Conservation (phyloP, 2,888 invertebrate genomes). For the Choreutis nemorana region DNA sequence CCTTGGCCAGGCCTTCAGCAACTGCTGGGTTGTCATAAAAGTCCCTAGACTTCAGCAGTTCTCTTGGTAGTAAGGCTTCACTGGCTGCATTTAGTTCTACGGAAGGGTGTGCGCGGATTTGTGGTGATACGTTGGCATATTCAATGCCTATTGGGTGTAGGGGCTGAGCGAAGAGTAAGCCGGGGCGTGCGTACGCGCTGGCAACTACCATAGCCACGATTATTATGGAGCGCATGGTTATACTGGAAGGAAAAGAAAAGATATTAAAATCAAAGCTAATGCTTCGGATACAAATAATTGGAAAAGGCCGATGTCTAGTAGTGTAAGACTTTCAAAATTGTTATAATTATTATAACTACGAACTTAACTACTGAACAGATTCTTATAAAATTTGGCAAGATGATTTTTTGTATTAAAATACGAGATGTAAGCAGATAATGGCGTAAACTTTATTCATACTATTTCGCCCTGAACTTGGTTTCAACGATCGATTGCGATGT, state of each 20-base stretch:
- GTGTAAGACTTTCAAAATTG: too few relatives aligned
- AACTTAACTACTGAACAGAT: too few relatives aligned
- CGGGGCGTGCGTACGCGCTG: conserved; percentile 49
- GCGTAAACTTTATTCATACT: too few relatives aligned
- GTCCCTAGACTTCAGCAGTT: conserved; percentile 69
- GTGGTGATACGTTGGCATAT: conserved; percentile 43
- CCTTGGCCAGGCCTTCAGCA: conserved; percentile 77
- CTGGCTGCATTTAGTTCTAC: conserved; percentile 75
- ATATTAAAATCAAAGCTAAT: conserved; percentile 1
- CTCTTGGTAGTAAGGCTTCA: conserved; percentile 76
- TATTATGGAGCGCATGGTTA: conserved; percentile 36
- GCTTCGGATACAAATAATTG: too few relatives aligned
- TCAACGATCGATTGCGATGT: too few relatives aligned
- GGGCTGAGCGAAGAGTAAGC: conserved; percentile 49
- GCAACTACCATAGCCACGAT: conserved; percentile 38
- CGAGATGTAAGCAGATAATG: too few relatives aligned
- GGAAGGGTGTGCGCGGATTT: conserved; percentile 70
- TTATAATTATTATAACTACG: too few relatives aligned
- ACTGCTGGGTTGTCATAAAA: conserved; percentile 82
- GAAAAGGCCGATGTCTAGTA: too few relatives aligned
- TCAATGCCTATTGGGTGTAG: conserved; percentile 54
- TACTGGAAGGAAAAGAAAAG: conserved; percentile 15
- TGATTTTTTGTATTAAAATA: too few relatives aligned
- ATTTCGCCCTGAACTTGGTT: too few relatives aligned
- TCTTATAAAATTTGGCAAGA: too few relatives aligned